Evolutionary conservation across 2,113 vertebrate genomes (phyloP).

Genomic region (Pterocles gutturalis): DNA sequence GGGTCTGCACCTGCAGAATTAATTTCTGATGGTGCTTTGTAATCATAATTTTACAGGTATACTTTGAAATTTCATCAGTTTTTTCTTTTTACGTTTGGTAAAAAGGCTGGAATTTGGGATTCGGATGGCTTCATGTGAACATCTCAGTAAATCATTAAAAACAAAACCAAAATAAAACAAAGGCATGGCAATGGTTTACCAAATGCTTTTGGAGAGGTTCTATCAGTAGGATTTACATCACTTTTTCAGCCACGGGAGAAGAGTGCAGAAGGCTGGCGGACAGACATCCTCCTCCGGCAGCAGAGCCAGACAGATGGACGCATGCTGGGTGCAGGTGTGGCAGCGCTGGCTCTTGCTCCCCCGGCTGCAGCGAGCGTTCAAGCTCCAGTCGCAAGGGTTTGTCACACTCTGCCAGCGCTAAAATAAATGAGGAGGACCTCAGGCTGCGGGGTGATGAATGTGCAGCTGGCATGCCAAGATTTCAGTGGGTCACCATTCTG

Average conservation of each 20-base stretch:
- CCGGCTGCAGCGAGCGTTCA: accelerated
- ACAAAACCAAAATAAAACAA: neutral
- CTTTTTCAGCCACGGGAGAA: neutral
- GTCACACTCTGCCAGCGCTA: neutral
- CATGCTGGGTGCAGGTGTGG: neutral
- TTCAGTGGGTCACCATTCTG: neutral
- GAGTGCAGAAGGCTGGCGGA: neutral
- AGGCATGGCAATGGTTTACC: neutral
- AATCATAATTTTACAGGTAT: neutral
- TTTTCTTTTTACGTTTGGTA: neutral
- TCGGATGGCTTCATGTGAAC: neutral
- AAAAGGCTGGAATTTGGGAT: neutral
- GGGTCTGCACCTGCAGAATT: neutral
- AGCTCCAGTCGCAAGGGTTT: neutral
- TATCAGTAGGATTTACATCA: neutral
- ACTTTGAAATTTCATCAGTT: accelerated
- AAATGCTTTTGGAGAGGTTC: neutral
- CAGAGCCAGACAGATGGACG: accelerated
- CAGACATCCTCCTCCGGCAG: neutral
- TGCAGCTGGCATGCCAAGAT: neutral
- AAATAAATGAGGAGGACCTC: neutral
- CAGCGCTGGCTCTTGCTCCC: neutral
- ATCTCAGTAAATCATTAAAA: neutral
- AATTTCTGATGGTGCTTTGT: neutral
- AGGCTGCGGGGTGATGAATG: neutral